Percentiles rank a stretch among this genome's conserved stretches.
Evolutionary conservation across 2,888 invertebrate genomes (phyloP).

Genomic region (Operophtera brumata): DNA sequence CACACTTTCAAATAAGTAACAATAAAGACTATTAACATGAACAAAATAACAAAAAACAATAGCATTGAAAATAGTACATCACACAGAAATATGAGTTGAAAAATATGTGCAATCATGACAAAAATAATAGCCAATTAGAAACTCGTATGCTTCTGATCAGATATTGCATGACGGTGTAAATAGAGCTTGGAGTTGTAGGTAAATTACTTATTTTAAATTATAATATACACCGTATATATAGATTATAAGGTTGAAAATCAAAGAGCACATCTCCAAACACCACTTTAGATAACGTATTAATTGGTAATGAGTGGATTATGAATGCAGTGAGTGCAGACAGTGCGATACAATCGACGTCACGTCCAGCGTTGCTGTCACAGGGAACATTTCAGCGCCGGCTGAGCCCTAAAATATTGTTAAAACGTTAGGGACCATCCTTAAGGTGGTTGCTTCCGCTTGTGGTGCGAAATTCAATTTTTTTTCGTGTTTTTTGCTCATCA

Average conservation of each 20-base stretch:
- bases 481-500: no score
- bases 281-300: constrained; percentile 4
- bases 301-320: constrained; percentile 12
- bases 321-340: constrained; percentile 39
- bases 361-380: constrained; percentile 68
- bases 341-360: constrained; percentile 50
- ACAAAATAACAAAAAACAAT: constrained; percentile 17
- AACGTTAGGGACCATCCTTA: constrained; percentile 27
- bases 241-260: background rate
- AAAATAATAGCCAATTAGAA: constrained; percentile 1
- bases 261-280: constrained; percentile 9
- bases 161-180: constrained; percentile 2
- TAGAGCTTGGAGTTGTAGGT: constrained; percentile 6
- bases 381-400: constrained; percentile 69
- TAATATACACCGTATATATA: background rate
- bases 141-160: constrained; percentile 3
- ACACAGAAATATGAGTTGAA: no score
- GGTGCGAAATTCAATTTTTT: no score
- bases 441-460: no score
- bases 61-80: background rate
- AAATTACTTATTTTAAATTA: constrained; percentile 1
- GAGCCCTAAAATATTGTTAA: constrained; percentile 71
- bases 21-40: constrained; percentile 8
- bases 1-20: no score
- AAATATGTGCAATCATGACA: constrained; percentile 4